Evolutionary conservation across 2,113 vertebrate genomes (phyloP).

Genomic region (Takifugu flavidus): DNA sequence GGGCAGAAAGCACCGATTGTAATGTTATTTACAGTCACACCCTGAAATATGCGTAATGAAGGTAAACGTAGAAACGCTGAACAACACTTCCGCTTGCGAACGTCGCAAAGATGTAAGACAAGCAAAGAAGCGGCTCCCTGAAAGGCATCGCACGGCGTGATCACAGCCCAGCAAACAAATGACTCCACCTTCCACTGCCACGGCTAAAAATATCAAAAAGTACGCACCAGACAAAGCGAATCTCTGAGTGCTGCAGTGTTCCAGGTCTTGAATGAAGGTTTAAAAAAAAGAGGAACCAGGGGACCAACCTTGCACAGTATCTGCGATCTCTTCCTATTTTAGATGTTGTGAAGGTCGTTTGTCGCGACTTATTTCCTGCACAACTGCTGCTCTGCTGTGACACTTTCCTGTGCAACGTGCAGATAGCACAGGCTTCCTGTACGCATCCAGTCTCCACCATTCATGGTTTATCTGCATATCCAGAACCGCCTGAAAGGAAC

Average conservation of each 20-base stretch:
- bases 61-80: not conserved
- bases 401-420: constrained; percentile 41
- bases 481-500: not conserved
- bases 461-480: too few relatives aligned
- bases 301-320: constrained; percentile 28
- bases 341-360: constrained; percentile 48
- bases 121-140: constrained; percentile 36
- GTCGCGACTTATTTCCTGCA: constrained; percentile 67
- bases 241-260: not conserved
- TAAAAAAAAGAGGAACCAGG: constrained; percentile 28
- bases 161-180: not conserved
- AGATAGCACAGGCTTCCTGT: constrained; percentile 41
- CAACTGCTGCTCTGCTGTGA: constrained; percentile 40
- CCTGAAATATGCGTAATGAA: not conserved
- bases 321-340: constrained; percentile 55
- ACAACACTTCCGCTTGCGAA: not conserved
- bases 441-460: not conserved
- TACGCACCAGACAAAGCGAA: constrained; percentile 22
- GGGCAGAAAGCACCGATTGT: not conserved
- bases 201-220: constrained; percentile 1
- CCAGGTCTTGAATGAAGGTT: constrained; percentile 3
- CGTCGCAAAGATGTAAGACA: constrained; percentile 10
- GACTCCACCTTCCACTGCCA: not conserved
- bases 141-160: not conserved
- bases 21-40: too few relatives aligned